Base-by-base conservation (phyloP, 1,140 invertebrate genomes). In the Zaprionus ornatus region DNA sequence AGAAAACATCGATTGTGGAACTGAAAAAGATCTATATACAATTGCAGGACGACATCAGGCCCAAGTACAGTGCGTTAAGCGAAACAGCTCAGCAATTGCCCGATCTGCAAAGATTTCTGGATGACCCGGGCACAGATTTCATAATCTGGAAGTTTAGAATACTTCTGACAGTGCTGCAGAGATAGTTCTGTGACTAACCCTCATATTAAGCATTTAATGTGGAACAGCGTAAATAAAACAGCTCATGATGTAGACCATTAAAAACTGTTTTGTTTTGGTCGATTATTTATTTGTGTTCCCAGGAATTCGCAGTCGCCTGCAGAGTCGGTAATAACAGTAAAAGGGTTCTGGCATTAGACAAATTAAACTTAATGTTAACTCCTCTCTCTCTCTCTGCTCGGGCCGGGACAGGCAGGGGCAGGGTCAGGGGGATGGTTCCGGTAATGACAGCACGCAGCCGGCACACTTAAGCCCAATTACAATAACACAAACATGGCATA, bases 351-450 rank as follows among this genome's bases (percentile, higher is more conserved):
- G 63, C 84, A 84, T 84, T 88, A 84, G 64, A 84, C 79, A 84
- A 90, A 90, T 90, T 90, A 90, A 84, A 88, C 74, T 74, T 88
- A 79, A 88, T 81, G 78, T 54, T 76, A 79, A 73, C 78, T 88
- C 61, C 56, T 78, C n/a, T n/a, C n/a, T n/a, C n/a, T n/a, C n/a
- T n/a, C n/a, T n/a, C 71, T 74, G 27, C 32, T 42, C 32, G 12
- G 5, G 29, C 48, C 45, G 64, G 64, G n/a, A 15, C 17, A 0
- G 0, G 21, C 17, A 0, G 0, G 13, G 12, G 7, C n/a, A 6
- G 5, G 10, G 48, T 13, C 9, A 15, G 52, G 52, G 13, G 69
- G 55, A 63, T 66, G 56, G 66, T 40, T 59, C 54, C 12, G 60
- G 42, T 55, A 71, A 66, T 64, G 25, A 65, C 67, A 48, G 54